phyloP scores from a whole-genome alignment of 2,888 invertebrate species.

The Allacma fusca region DNA sequence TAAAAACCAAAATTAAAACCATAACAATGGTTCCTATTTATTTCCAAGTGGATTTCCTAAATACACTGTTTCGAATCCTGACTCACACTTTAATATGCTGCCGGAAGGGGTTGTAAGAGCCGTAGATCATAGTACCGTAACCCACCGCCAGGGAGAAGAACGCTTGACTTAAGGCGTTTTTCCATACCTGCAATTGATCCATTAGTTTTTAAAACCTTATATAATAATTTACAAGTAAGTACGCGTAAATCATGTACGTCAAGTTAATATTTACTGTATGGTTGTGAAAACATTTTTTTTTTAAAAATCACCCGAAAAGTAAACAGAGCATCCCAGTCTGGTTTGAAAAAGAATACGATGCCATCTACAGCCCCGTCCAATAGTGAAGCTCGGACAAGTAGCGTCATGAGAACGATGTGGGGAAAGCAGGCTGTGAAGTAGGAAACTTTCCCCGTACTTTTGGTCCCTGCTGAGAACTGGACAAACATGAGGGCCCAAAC shows the following conservation, averaged over 20 bases:
- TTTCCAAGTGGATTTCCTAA: no score
- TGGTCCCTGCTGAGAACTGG: conserved; percentile 5
- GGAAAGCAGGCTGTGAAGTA: conserved; percentile 91
- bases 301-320: not conserved
- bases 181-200: conserved; percentile 35
- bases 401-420: conserved; percentile 77
- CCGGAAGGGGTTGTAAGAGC: conserved; percentile 35
- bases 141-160: conserved; percentile 40
- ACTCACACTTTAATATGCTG: conserved; percentile 19
- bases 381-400: conserved; percentile 68
- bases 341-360: conserved; percentile 79
- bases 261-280: no score
- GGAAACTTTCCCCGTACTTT: conserved; percentile 71
- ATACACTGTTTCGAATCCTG: no score
- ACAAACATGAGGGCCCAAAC: conserved; percentile 33
- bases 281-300: not conserved
- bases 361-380: conserved; percentile 77
- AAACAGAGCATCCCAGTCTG: conserved; percentile 72
- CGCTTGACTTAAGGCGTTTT: conserved; percentile 24
- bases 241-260: no score
- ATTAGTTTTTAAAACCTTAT: not conserved
- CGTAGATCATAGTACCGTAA: conserved; percentile 38
- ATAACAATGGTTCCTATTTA: no score
- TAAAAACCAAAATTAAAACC: no score
- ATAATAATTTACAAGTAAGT: not conserved